phyloP scores from a whole-genome alignment of 2,797 vertebrate species.

The Enteromius thamalakanensis region DNA sequence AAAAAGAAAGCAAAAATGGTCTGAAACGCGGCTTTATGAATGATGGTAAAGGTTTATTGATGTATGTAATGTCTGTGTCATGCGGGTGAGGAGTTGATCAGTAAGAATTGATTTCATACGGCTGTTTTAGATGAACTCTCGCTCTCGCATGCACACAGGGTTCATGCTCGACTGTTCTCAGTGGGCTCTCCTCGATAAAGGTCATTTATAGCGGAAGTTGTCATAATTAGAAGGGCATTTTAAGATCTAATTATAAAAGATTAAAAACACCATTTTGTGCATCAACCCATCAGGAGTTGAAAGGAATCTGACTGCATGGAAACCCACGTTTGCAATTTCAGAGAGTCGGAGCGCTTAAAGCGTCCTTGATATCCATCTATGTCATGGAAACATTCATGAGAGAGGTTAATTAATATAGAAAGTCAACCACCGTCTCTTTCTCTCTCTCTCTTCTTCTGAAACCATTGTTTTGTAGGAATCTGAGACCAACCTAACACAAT shows the following conservation, averaged over 20 bases:
- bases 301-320: conserved; percentile 88
- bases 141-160: not conserved
- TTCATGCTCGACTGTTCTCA: conserved; percentile 66
- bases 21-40: not conserved
- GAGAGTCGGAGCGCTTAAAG: conserved; percentile 85
- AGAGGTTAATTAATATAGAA: conserved; percentile 98
- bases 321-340: conserved; percentile 76
- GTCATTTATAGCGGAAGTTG: conserved; percentile 77
- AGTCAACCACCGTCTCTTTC: conserved; percentile 87
- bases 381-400: conserved; percentile 91
- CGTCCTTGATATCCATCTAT: conserved; percentile 85
- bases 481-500: conserved; percentile 94
- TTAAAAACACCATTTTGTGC: conserved; percentile 77
- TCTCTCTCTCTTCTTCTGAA: conserved; percentile 80
- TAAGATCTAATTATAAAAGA: conserved; percentile 77
- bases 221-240: conserved; percentile 82
- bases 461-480: conserved; percentile 95
- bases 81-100: conserved; percentile 17
- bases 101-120: conserved; percentile 41
- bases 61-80: conserved; percentile 7
- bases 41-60: conserved; percentile 43
- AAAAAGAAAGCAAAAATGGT: not conserved
- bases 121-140: conserved; percentile 42
- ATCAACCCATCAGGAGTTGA: conserved; percentile 72
- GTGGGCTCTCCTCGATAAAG: conserved; percentile 72